Percentiles rank a stretch among this genome's conserved stretches.
Conservation (phyloP, 1,140 invertebrate genomes). For the Diploscapter pachys region DNA sequence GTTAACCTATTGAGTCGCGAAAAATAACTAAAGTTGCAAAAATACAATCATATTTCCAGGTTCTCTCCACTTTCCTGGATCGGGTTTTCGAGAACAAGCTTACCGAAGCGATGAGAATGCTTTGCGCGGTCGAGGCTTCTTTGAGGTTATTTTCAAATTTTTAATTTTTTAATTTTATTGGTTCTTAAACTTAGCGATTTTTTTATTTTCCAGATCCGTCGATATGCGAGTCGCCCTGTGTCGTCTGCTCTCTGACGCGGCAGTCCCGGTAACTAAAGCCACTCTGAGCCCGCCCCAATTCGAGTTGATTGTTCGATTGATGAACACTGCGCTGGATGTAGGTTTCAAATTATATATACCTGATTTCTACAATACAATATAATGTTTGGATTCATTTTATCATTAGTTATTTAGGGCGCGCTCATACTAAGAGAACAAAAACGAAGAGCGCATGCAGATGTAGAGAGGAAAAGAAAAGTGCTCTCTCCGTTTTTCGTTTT, state of each 20-base stretch:
- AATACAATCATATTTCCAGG: too few relatives aligned
- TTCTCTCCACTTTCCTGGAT: slow-evolving; percentile 71
- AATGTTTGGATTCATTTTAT: slow-evolving; percentile 14
- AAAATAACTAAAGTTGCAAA: too few relatives aligned
- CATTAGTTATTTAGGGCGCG: too few relatives aligned
- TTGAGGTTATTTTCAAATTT: neutral
- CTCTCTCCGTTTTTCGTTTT: too few relatives aligned
- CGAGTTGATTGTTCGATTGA: slow-evolving; percentile 84
- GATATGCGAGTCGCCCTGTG: slow-evolving; percentile 81
- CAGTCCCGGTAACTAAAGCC: slow-evolving; percentile 78
- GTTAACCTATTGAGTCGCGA: too few relatives aligned
- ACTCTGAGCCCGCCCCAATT: slow-evolving; percentile 95
- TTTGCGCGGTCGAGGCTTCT: slow-evolving; percentile 28
- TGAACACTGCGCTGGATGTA: slow-evolving; percentile 88
- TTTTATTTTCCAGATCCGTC: slow-evolving; percentile 66
- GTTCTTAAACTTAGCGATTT: too few relatives aligned
- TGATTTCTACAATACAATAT: too few relatives aligned
- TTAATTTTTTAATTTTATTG: too few relatives aligned
- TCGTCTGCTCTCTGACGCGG: slow-evolving; percentile 66
- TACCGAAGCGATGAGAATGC: slow-evolving; percentile 81
- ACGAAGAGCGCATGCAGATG: too few relatives aligned
- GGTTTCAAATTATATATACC: neutral
- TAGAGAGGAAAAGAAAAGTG: too few relatives aligned
- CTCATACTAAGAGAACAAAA: too few relatives aligned
- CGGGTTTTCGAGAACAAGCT: slow-evolving; percentile 97